Percentiles rank a stretch among this genome's conserved stretches.
Conservation (phyloP, 2,113 vertebrate species). For the Paracanthobrama guichenoti region DNA sequence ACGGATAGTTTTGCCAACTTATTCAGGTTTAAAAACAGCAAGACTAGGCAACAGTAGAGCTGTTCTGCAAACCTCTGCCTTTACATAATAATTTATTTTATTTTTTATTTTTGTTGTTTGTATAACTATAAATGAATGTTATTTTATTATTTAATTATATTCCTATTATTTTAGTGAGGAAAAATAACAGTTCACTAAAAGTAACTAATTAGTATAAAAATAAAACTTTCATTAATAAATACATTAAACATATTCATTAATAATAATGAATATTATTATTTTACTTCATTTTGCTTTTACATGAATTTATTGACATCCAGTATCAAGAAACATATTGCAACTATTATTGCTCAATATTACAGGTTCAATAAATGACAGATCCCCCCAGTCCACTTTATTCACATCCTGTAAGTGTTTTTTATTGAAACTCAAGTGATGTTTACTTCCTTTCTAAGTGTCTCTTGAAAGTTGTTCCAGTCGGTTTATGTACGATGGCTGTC, state of each 20-base stretch:
- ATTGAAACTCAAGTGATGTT: constrained; percentile 23
- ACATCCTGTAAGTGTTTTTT: constrained; percentile 9
- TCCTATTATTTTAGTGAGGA: neutral
- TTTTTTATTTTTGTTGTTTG: neutral
- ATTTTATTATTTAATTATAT: neutral
- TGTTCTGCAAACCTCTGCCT: neutral
- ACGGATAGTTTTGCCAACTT: too few species aligned
- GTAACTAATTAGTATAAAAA: neutral
- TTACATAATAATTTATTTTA: neutral
- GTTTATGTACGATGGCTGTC: constrained; percentile 28
- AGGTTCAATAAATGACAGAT: neutral
- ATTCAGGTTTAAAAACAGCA: neutral
- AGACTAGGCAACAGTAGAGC: too few species aligned
- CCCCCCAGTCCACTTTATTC: neutral
- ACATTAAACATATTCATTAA: neutral
- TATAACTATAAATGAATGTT: neutral
- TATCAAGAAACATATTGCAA: neutral
- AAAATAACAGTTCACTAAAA: neutral
- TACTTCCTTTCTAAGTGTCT: constrained; percentile 21
- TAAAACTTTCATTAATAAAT: neutral
- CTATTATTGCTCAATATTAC: neutral
- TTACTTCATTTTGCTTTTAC: neutral
- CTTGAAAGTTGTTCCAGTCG: constrained; percentile 26
- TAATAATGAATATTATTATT: neutral
- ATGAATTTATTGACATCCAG: neutral